Base-by-base conservation (phyloP, 2,797 vertebrate species). In the Darevskia nairensis region DNA sequence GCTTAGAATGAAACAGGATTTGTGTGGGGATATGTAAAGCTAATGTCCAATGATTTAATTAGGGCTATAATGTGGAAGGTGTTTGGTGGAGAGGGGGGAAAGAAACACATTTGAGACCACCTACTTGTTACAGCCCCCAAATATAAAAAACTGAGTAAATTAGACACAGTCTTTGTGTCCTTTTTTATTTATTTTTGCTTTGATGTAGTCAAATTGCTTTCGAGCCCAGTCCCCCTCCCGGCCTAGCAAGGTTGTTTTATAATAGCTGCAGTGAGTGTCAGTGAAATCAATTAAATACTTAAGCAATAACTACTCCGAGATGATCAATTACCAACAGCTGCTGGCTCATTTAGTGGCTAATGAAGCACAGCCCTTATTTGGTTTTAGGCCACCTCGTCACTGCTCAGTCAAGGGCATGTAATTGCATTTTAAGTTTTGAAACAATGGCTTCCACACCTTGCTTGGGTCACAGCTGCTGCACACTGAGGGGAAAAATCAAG, bases 121-220 rank as follows among this genome's bases (percentile, higher is more conserved):
- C 44, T 8, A 0, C 74, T 72, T 78, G 29, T n/a, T 84, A 0
- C 0, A 4, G 2, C 2, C 32, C 3, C 7, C 50, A 83, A 74
- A 77, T 66, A n/a, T 32, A 27, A 66, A 85, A 77, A 44, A 32
- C 1, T 39, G 80, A 13, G 80, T n/a, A n/a, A 61, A 3, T 15
- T 39, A n/a, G 68, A 25, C 9, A 17, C 9, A 41, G 23, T 19
- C 39, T 29, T 64, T 86, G 82, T 55, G 50, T 55, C 50, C 41
- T 86, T 21, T 81, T 35, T 32, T 84, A 79, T 44, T 75, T 81
- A 80, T 21, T 2, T 44, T 75, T 50, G 80, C 64, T 86, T 64
- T 78, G 21, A 11, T n/a, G 35, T 41, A 9, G 15, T 0, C 0
- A 27, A 25, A 50, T 80, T 1, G 10, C 10, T 77, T 61, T 44